Evolutionary conservation across 92 coral and sea anemone genomes (phyloP).

Genomic region (Palythoa grandis): DNA sequence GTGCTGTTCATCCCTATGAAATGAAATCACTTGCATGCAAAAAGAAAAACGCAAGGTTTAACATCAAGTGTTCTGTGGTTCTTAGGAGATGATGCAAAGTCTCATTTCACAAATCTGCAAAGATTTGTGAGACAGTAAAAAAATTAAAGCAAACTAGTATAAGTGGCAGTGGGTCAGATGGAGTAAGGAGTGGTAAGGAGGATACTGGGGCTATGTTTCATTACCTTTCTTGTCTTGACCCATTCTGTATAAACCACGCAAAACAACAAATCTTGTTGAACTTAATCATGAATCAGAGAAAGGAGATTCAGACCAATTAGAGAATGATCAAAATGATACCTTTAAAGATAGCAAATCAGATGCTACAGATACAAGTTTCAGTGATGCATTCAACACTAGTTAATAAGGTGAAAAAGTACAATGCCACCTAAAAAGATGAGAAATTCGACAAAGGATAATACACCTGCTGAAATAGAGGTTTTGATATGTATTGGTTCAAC

Average conservation of each 20-base stretch:
- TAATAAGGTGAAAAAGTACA: constrained; percentile 22
- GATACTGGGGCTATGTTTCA: constrained; percentile 56
- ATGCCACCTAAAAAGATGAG: constrained; percentile 12
- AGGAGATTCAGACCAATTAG: constrained; percentile 41
- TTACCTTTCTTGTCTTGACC: constrained; percentile 67
- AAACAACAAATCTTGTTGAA: constrained; percentile 57
- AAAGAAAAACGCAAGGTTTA: no score
- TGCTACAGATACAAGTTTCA: constrained; percentile 43
- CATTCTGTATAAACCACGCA: constrained; percentile 63
- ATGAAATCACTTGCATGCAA: no score
- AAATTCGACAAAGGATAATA: constrained; percentile 17
- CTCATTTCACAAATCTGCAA: constrained; percentile 61
- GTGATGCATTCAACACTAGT: constrained; percentile 9
- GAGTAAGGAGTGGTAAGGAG: constrained; percentile 56
- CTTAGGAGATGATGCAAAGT: constrained; percentile 64
- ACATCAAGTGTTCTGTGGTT: no score
- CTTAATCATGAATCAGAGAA: no score
- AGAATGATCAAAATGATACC: constrained; percentile 37
- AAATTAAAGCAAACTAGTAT: constrained; percentile 49
- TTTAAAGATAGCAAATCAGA: constrained; percentile 40
- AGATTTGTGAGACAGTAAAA: constrained; percentile 65
- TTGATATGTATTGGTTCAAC: constrained; percentile 46
- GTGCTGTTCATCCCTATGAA: no score
- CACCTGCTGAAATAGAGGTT: constrained; percentile 47
- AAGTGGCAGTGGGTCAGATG: constrained; percentile 66